Percentiles rank a stretch among this genome's conserved stretches.
phyloP scores from a whole-genome alignment of 2,113 vertebrate genomes.

The Forbesichthys papilliferus region DNA sequence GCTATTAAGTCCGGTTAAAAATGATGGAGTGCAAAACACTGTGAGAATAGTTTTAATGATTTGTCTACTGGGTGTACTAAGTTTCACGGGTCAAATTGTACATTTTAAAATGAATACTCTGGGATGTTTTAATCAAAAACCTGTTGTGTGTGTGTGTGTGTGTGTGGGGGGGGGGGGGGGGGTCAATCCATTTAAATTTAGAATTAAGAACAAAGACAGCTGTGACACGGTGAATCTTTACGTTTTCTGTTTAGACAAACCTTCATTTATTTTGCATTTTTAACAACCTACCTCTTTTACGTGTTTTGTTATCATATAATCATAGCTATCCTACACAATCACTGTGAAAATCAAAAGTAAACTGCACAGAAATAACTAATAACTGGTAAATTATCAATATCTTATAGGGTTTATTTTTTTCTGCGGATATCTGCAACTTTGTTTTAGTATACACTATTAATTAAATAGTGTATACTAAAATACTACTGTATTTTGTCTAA shows the following conservation, averaged over 20 bases:
- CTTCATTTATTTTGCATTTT: slow-evolving; percentile 30
- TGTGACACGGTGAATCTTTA: slow-evolving; percentile 38
- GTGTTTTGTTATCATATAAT: slow-evolving; percentile 26
- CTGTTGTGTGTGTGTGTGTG: slow-evolving; percentile 38
- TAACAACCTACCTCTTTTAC: slow-evolving; percentile 75
- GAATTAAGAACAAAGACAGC: slow-evolving; percentile 43
- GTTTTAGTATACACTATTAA: too few species aligned
- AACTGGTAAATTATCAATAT: background rate
- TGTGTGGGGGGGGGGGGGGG: background rate
- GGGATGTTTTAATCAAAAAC: slow-evolving; percentile 43
- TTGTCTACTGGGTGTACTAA: slow-evolving; percentile 25
- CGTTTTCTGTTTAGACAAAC: slow-evolving; percentile 12
- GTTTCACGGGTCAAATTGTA: slow-evolving; percentile 53
- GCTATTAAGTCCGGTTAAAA: background rate
- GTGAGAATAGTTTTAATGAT: slow-evolving; percentile 33
- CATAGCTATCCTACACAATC: background rate
- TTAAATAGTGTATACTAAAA: background rate
- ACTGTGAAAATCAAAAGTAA: too few species aligned
- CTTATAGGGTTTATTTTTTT: background rate
- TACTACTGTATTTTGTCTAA: background rate
- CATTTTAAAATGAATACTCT: slow-evolving; percentile 49
- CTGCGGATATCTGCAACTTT: background rate
- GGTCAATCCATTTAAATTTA: slow-evolving; percentile 15
- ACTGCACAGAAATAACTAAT: background rate
- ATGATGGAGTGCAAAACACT: slow-evolving; percentile 31